Conservation (phyloP, 2,797 vertebrate species). For the Gymnothorax javanicus region DNA sequence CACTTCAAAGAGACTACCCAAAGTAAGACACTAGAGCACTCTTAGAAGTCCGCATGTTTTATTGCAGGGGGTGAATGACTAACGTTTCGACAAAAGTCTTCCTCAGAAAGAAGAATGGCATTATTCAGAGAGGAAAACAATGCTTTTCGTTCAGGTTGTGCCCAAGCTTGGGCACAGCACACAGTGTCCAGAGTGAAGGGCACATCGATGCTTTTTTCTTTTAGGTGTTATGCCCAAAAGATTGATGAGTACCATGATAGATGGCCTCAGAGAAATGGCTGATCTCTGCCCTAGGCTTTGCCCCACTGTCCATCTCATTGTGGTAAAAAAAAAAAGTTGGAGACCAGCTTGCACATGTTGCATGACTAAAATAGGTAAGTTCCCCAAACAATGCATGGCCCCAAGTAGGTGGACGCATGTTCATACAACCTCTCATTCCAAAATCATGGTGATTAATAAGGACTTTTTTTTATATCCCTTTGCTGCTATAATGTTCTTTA, state of each 20-base stretch:
- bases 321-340: not conserved
- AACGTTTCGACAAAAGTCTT: too few species aligned
- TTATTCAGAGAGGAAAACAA: not conserved
- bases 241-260: not conserved
- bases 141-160: not conserved
- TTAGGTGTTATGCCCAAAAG: not conserved
- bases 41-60: too few species aligned
- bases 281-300: not conserved
- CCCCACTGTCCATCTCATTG: not conserved
- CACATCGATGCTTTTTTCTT: not conserved
- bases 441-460: too few species aligned
- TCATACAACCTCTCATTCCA: too few species aligned
- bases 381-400: too few species aligned
- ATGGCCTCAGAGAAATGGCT: not conserved
- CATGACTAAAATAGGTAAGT: not conserved
- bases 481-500: too few species aligned
- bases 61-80: too few species aligned
- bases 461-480: too few species aligned
- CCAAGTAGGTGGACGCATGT: too few species aligned
- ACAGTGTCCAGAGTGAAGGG: not conserved
- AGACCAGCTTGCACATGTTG: not conserved
- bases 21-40: too few species aligned
- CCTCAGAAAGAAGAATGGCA: too few species aligned
- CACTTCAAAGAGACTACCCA: too few species aligned
- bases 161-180: not conserved